These are phyloP conservation scores for Ecdyonurus torrentis DNA, from an alignment of 2,888 invertebrate species.

Conservation along the genomic window DNA sequence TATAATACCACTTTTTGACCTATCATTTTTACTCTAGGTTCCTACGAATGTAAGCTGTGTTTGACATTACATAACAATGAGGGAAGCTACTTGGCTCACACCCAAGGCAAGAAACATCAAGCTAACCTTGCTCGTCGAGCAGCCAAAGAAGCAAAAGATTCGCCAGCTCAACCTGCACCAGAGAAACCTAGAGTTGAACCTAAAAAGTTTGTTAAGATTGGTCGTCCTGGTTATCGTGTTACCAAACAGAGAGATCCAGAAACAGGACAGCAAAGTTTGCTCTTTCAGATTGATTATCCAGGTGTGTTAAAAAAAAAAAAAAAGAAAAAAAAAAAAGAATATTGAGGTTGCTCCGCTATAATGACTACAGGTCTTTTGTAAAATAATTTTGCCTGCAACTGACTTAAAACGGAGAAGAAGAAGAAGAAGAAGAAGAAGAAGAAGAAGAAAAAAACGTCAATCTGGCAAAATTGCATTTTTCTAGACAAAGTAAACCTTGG, in stretches of 20 bases:
- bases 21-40: constrained; percentile 45
- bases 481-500: too few relatives aligned
- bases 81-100: constrained; percentile 96
- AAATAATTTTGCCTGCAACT: not conserved
- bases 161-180: constrained; percentile 83
- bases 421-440: not conserved
- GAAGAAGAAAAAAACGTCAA: too few relatives aligned
- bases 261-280: constrained; percentile 85
- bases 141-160: constrained; percentile 96
- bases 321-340: too few relatives aligned
- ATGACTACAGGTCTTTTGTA: not conserved
- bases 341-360: not conserved
- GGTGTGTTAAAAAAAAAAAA: constrained; percentile 31
- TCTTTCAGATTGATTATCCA: constrained; percentile 93
- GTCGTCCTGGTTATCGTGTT: constrained; percentile 94
- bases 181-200: constrained; percentile 95
- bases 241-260: constrained; percentile 96
- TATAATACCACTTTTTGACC: too few relatives aligned
- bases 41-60: constrained; percentile 98
- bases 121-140: constrained; percentile 94
- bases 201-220: constrained; percentile 98
- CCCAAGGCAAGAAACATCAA: constrained; percentile 99
- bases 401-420: too few relatives aligned
- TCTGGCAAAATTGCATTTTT: too few relatives aligned
- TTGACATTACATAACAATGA: constrained; percentile 97